Conservation (phyloP, 2,888 invertebrate species). For the Auanema freiburgensis region DNA sequence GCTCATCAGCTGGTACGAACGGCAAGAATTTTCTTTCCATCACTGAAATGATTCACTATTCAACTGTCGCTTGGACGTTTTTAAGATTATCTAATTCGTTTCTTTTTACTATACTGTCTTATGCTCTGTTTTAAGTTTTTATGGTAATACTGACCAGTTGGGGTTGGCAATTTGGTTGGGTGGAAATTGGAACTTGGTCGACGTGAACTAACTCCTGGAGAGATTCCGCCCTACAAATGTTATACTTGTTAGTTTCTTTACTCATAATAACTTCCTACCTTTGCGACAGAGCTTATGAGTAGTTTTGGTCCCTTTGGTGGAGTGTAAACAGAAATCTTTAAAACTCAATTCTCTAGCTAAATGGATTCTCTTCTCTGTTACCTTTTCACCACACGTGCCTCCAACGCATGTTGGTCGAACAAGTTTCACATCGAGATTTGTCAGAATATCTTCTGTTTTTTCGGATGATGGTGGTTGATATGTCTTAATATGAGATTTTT, state of each 20-base stretch:
- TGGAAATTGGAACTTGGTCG: no score
- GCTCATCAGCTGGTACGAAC: constrained; percentile 10
- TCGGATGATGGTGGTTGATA: constrained; percentile 36
- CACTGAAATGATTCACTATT: constrained; percentile 9
- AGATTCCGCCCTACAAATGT: no score
- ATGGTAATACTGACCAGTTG: no score
- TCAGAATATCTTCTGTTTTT: constrained; percentile 26
- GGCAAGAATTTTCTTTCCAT: constrained; percentile 15
- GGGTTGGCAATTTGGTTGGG: no score
- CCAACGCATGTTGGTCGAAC: constrained; percentile 23
- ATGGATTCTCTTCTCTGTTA: constrained; percentile 18
- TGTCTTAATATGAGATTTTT: constrained; percentile 9
- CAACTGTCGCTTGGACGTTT: no score
- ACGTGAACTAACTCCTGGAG: no score
- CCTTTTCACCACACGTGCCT: constrained; percentile 25
- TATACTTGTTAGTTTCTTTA: no score
- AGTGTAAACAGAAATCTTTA: constrained; percentile 23
- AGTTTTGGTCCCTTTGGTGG: constrained; percentile 30
- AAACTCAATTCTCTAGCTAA: neutral
- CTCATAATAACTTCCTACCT: constrained; percentile 9
- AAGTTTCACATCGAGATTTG: constrained; percentile 38
- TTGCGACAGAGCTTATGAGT: constrained; percentile 40
- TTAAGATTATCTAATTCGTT: no score
- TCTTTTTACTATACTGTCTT: no score
- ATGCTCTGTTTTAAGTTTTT: no score